Conservation (phyloP, 2,888 invertebrate genomes). For the Euzetes globulus region DNA sequence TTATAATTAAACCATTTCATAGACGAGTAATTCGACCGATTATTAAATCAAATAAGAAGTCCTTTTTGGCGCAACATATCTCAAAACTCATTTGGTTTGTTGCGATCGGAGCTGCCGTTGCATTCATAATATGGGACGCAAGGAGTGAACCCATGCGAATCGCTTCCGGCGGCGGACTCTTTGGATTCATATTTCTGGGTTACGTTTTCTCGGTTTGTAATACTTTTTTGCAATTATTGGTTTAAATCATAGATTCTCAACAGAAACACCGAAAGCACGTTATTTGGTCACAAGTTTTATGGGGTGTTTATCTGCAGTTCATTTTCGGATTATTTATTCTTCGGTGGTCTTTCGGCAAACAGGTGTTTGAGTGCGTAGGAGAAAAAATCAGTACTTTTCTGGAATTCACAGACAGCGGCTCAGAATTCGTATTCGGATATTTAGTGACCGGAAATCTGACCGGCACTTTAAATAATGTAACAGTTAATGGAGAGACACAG, state of each 20-base stretch:
- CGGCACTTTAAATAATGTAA: constrained; percentile 32
- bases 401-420: constrained; percentile 67
- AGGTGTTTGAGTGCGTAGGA: constrained; percentile 62
- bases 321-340: constrained; percentile 50
- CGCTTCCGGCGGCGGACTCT: constrained; percentile 37
- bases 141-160: constrained; percentile 32
- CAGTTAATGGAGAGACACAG: not conserved
- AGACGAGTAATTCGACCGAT: not conserved
- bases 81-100: constrained; percentile 17
- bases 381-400: constrained; percentile 64
- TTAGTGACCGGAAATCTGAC: constrained; percentile 42
- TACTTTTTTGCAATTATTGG: too few relatives aligned
- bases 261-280: constrained; percentile 41
- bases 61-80: constrained; percentile 6
- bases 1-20: constrained; percentile 13
- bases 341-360: constrained; percentile 58
- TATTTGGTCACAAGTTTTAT: constrained; percentile 49
- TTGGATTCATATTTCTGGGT: constrained; percentile 37
- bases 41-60: not conserved
- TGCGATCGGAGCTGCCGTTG: constrained; percentile 10
- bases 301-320: constrained; percentile 51
- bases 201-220: constrained; percentile 37
- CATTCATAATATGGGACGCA: constrained; percentile 32
- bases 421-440: constrained; percentile 72
- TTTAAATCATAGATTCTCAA: not conserved